A percentile compares a stretch with the other conserved stretches of the same genome.
Conservation (phyloP, 92 coral and sea anemone species). For the Palythoa heliodiscus region DNA sequence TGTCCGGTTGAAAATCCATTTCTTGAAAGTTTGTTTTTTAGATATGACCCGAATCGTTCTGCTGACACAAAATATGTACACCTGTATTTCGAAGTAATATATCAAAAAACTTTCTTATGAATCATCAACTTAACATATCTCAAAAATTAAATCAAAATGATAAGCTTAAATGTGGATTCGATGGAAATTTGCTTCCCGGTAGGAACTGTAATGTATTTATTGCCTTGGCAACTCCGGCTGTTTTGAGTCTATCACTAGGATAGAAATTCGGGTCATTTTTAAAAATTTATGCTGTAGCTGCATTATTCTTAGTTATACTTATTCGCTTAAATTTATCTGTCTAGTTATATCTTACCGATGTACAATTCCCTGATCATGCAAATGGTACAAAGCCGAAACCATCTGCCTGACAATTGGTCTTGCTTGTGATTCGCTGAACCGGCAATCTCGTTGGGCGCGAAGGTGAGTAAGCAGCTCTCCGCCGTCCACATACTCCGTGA, state of each 20-base stretch:
- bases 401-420: constrained; percentile 87
- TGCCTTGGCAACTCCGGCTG: neutral
- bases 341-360: constrained; percentile 76
- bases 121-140: no score
- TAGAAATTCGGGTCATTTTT: no score
- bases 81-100: no score
- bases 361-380: constrained; percentile 89
- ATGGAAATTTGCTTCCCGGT: constrained; percentile 1
- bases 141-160: neutral
- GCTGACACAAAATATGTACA: no score
- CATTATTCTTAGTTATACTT: neutral
- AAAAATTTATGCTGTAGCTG: constrained; percentile 7
- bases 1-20: neutral
- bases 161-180: neutral
- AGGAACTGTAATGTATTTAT: neutral
- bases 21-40: neutral
- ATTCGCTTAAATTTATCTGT: neutral
- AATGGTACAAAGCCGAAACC: constrained; percentile 87
- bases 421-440: constrained; percentile 90
- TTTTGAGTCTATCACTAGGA: neutral
- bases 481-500: constrained; percentile 90
- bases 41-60: no score
- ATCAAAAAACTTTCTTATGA: no score
- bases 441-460: constrained; percentile 75
- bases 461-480: constrained; percentile 82